Evolutionary conservation across 1,140 invertebrate species (phyloP).

Genomic region (Myzus persicae): DNA sequence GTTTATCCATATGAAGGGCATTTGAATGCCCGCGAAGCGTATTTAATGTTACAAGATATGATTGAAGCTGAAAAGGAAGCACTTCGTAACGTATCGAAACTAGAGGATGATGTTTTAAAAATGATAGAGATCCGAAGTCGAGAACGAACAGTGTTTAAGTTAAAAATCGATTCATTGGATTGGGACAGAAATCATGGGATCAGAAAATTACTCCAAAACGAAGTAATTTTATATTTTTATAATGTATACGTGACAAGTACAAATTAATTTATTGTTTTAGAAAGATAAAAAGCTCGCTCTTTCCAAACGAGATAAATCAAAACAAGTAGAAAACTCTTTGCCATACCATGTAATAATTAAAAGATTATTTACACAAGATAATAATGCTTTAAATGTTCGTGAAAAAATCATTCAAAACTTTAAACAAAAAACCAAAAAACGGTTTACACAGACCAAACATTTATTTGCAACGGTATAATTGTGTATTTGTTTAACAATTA

Average conservation of each 20-base stretch:
- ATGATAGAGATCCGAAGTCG: background rate
- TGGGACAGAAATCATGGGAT: conserved; percentile 37
- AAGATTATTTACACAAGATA: background rate
- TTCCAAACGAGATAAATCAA: conserved; percentile 27
- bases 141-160: background rate
- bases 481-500: background rate
- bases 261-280: background rate
- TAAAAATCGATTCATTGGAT: background rate
- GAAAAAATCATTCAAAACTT: conserved; percentile 13
- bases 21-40: background rate
- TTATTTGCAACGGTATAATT: conserved; percentile 5
- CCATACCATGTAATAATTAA: background rate
- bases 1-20: conserved; percentile 39
- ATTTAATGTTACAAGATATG: conserved; percentile 35
- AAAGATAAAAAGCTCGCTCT: conserved; percentile 38
- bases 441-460: background rate
- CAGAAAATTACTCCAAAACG: conserved; percentile 18
- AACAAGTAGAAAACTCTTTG: background rate
- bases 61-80: conserved; percentile 21
- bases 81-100: background rate
- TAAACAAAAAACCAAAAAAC: background rate
- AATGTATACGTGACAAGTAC: background rate
- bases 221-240: background rate
- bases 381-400: background rate
- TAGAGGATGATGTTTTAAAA: background rate